These are phyloP conservation scores for Sinocyclocheilus anophthalmus DNA, from an alignment of 2,113 vertebrate genomes.

Conservation along the genomic window DNA sequence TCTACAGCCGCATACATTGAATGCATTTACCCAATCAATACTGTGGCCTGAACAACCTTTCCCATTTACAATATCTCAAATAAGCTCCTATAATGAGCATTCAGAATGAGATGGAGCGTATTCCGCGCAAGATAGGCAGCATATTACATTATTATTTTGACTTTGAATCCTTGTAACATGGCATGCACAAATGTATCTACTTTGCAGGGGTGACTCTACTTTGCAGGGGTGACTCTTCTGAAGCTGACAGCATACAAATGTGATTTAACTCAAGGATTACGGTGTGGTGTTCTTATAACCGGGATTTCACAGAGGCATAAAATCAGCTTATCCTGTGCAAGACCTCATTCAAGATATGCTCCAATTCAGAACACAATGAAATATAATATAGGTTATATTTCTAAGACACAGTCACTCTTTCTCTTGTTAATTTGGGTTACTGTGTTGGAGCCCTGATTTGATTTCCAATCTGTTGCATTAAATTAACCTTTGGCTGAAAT, in stretches of 20 bases:
- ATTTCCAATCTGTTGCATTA: constrained; percentile 11
- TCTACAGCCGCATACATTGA: constrained; percentile 35
- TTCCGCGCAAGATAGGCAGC: not conserved
- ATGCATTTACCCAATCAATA: constrained; percentile 41
- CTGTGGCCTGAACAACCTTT: constrained; percentile 28
- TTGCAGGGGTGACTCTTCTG: not conserved
- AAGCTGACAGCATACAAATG: constrained; percentile 24
- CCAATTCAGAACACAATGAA: not conserved
- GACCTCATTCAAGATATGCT: constrained; percentile 9
- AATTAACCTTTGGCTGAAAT: not conserved
- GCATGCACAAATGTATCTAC: not conserved
- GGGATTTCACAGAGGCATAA: not conserved
- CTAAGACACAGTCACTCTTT: not conserved
- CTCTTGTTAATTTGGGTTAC: not conserved
- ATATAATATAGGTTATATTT: not conserved
- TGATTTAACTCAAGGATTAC: constrained; percentile 10
- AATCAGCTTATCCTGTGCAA: constrained; percentile 9
- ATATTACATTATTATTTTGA: constrained; percentile 27
- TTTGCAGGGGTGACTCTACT: not conserved
- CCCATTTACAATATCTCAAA: constrained; percentile 20
- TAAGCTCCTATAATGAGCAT: constrained; percentile 25
- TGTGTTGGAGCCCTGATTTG: not conserved
- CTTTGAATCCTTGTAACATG: constrained; percentile 4
- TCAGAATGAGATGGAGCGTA: constrained; percentile 31
- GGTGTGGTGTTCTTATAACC: not conserved